A percentile compares a stretch with the other conserved stretches of the same genome.
phyloP scores from a whole-genome alignment of 2,888 invertebrate genomes.

The Torymus aiolomorphi region DNA sequence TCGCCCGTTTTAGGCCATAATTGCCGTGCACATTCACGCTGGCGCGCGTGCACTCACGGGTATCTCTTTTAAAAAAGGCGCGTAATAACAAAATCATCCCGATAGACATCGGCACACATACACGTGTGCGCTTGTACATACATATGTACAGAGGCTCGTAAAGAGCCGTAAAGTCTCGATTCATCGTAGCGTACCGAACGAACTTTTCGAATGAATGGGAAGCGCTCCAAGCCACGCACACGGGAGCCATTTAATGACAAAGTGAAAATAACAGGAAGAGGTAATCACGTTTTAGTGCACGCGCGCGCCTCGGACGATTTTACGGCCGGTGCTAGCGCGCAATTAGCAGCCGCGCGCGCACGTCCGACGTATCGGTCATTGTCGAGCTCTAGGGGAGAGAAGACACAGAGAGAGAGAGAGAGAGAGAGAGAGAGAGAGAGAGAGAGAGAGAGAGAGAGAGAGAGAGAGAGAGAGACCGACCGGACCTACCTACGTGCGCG shows the following conservation, averaged over 20 bases:
- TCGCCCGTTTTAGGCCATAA: conserved; percentile 19
- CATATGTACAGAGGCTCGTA: not conserved
- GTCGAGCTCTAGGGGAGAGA: too few species aligned
- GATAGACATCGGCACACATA: conserved; percentile 21
- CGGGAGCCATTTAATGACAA: conserved; percentile 50
- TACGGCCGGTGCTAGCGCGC: conserved; percentile 40
- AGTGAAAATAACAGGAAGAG: conserved; percentile 57
- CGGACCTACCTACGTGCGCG: not conserved
- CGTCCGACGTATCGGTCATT: not conserved
- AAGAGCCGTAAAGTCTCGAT: conserved; percentile 17
- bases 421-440: not conserved
- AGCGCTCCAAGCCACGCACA: conserved; percentile 1
- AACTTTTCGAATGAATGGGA: conserved; percentile 9
- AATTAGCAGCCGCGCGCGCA: conserved; percentile 48
- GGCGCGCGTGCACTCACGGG: too few species aligned
- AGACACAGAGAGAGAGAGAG: not conserved
- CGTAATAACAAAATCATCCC: conserved; percentile 25
- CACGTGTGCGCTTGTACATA: not conserved
- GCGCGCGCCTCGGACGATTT: conserved; percentile 40
- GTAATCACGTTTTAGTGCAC: conserved; percentile 51
- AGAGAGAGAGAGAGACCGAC: too few species aligned
- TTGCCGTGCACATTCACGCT: not conserved
- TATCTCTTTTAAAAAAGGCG: too few species aligned
- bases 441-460: not conserved
- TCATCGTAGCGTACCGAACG: conserved; percentile 7